Conservation (phyloP, 2,888 invertebrate genomes). For the Monochamus alternatus region DNA sequence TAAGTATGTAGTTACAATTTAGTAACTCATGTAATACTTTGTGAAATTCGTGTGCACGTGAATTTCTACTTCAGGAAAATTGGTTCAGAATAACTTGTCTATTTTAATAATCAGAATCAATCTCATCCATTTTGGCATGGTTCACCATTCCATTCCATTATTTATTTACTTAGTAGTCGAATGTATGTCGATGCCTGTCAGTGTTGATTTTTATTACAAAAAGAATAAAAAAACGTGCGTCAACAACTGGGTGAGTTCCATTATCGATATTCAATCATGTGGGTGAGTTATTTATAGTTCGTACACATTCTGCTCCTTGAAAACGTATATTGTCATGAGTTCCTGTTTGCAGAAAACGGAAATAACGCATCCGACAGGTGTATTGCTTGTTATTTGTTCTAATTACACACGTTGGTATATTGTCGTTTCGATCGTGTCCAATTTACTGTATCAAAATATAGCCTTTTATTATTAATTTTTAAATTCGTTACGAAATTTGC, state of each 20-base stretch:
- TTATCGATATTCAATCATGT: constrained; percentile 47
- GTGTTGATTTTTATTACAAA: constrained; percentile 17
- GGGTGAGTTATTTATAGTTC: constrained; percentile 42
- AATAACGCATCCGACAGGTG: constrained; percentile 32
- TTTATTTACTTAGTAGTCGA: constrained; percentile 13
- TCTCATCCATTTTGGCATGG: constrained; percentile 20
- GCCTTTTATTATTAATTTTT: no score
- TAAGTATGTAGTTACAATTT: neutral
- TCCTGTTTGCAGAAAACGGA: constrained; percentile 25
- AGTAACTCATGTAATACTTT: neutral
- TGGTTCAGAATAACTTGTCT: constrained; percentile 14
- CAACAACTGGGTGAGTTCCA: constrained; percentile 33
- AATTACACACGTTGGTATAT: constrained; percentile 11
- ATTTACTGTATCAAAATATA: no score
- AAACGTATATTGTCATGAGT: constrained; percentile 1
- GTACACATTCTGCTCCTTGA: constrained; percentile 26
- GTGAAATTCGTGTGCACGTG: neutral
- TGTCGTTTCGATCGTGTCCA: neutral
- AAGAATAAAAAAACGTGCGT: constrained; percentile 16
- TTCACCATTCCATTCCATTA: neutral
- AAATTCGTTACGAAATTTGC: no score
- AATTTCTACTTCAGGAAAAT: neutral
- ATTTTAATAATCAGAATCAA: constrained; percentile 15
- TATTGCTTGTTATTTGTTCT: constrained; percentile 26
- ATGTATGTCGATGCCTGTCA: constrained; percentile 15